A percentile compares a stretch with the other conserved stretches of the same genome.
These are phyloP conservation scores for Phrynocephalus forsythii DNA, from an alignment of 2,797 vertebrate genomes.

Conservation along the genomic window DNA sequence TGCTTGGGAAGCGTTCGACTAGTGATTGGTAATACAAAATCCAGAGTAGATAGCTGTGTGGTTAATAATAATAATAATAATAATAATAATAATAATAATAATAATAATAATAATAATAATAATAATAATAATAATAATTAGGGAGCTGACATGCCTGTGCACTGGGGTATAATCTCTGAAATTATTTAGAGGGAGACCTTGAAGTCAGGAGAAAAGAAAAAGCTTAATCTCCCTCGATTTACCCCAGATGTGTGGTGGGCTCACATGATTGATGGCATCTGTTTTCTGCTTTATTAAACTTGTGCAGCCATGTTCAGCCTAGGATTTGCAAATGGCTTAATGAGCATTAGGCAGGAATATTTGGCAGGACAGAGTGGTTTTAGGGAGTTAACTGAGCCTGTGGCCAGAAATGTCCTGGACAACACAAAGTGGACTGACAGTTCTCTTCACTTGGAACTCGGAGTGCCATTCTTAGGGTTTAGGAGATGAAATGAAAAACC, in stretches of 20 bases:
- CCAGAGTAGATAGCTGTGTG: too few relatives aligned
- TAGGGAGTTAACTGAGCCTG: slow-evolving; percentile 71
- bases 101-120: too few relatives aligned
- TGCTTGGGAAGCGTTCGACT: too few relatives aligned
- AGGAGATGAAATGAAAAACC: slow-evolving; percentile 15
- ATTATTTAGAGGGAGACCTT: slow-evolving; percentile 54
- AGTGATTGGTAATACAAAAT: too few relatives aligned
- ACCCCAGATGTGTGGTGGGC: slow-evolving; percentile 71
- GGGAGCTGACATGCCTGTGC: background rate
- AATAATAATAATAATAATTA: too few relatives aligned
- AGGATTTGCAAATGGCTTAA: slow-evolving; percentile 83
- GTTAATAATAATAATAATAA: too few relatives aligned
- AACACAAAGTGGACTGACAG: background rate
- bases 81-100: too few relatives aligned
- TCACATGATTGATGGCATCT: slow-evolving; percentile 81
- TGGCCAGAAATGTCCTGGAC: slow-evolving; percentile 73
- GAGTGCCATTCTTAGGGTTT: slow-evolving; percentile 5
- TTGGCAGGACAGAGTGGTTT: slow-evolving; percentile 77
- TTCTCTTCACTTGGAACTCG: slow-evolving; percentile 10
- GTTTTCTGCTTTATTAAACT: slow-evolving; percentile 83
- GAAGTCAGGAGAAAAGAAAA: slow-evolving; percentile 53
- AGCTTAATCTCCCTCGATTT: slow-evolving; percentile 58
- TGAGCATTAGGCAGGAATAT: slow-evolving; percentile 81
- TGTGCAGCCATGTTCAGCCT: slow-evolving; percentile 73
- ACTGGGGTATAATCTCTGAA: slow-evolving; percentile 31